These are phyloP conservation scores for Aphelenchoides fujianensis DNA, from an alignment of 1,140 invertebrate species.

Conservation along the genomic window DNA sequence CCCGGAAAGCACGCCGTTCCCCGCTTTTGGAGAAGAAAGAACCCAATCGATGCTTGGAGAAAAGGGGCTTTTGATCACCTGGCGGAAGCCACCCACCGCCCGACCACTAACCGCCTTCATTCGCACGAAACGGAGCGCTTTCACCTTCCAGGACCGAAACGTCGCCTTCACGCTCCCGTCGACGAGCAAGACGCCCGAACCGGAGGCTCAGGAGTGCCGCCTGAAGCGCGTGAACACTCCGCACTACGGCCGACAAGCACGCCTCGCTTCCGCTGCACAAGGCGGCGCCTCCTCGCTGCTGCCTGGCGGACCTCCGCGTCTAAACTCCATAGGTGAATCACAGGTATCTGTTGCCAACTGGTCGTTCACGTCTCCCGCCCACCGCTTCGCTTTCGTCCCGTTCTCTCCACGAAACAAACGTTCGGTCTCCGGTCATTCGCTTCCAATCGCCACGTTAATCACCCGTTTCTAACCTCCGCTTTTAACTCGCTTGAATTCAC, in stretches of 20 bases:
- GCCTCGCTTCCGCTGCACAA: constrained; percentile 1
- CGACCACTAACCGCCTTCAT: background rate
- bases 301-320: background rate
- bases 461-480: no score
- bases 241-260: constrained; percentile 43
- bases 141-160: background rate
- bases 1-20: background rate
- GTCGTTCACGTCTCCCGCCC: no score
- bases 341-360: background rate
- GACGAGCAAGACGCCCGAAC: constrained; percentile 18
- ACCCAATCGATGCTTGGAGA: no score
- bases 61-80: no score
- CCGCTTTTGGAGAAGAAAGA: background rate
- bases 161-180: constrained; percentile 14
- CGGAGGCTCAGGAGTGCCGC: constrained; percentile 29
- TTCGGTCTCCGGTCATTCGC: no score
- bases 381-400: no score
- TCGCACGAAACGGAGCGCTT: background rate
- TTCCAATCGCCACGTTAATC: no score
- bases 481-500: no score
- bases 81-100: no score
- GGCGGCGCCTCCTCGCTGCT: background rate
- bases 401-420: no score
- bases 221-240: constrained; percentile 59
- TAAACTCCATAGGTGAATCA: background rate